phyloP scores from a whole-genome alignment of 2,113 vertebrate species.

The Oreotrochilus melanogaster region DNA sequence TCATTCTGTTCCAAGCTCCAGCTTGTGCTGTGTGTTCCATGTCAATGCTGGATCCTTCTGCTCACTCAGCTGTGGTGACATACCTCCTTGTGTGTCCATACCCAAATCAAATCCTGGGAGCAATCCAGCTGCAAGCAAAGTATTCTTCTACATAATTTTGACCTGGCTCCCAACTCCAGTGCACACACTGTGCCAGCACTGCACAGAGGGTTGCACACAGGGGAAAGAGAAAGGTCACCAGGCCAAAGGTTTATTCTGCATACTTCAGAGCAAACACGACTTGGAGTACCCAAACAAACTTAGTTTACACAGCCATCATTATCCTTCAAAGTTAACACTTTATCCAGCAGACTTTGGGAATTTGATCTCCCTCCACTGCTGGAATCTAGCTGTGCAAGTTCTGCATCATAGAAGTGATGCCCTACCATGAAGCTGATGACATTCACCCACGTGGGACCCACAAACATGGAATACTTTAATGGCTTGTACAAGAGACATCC shows the following conservation, averaged over 20 bases:
- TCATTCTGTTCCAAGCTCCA: neutral
- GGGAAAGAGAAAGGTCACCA: neutral
- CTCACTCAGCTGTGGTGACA: neutral
- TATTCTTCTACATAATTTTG: neutral
- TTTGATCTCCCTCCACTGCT: neutral
- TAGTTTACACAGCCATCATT: neutral
- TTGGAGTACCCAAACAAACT: conserved; percentile 8
- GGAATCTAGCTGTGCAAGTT: neutral
- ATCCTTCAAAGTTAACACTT: neutral
- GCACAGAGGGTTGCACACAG: neutral
- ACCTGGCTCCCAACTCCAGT: neutral
- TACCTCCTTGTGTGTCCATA: neutral
- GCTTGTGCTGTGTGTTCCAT: neutral
- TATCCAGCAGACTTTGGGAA: neutral
- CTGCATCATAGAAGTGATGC: neutral
- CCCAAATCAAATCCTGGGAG: neutral
- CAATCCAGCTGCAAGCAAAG: neutral
- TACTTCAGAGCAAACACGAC: neutral
- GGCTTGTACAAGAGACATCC: neutral
- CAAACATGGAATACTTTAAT: neutral
- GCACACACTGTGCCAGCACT: fast-evolving
- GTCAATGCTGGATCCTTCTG: neutral
- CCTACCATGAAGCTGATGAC: neutral
- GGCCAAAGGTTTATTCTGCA: conserved; percentile 23
- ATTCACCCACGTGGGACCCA: neutral